Conservation (phyloP, 2,113 vertebrate genomes). For the Aspiorhynchus laticeps region DNA sequence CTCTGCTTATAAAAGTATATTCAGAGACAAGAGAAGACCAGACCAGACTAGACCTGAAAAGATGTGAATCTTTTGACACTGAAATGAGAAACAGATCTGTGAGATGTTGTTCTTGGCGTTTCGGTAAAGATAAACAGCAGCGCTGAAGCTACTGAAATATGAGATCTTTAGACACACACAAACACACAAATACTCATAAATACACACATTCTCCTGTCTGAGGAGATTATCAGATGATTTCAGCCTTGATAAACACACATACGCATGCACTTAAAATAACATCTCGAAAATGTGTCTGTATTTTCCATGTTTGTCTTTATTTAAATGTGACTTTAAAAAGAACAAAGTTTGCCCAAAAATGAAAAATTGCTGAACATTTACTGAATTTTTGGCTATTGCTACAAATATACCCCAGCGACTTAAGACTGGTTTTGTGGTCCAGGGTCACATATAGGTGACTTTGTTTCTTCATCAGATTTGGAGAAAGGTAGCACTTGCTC, state of each 20-base stretch:
- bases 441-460: too few relatives aligned
- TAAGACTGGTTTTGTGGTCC: too few relatives aligned
- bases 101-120: not conserved
- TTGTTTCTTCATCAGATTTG: too few relatives aligned
- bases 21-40: not conserved
- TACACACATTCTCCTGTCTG: not conserved
- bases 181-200: not conserved
- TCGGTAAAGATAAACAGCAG: not conserved
- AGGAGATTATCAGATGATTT: slow-evolving; percentile 5
- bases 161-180: slow-evolving; percentile 11
- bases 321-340: too few relatives aligned
- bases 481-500: too few relatives aligned
- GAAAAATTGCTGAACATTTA: not conserved
- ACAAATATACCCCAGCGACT: too few relatives aligned
- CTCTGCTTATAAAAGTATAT: not conserved
- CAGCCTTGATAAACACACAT: not conserved
- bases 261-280: slow-evolving; percentile 2
- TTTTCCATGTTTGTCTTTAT: not conserved
- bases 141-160: not conserved
- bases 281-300: not conserved
- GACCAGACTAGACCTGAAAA: slow-evolving; percentile 7
- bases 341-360: not conserved
- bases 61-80: not conserved
- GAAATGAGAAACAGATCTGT: not conserved
- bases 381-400: too few relatives aligned